Conservation (phyloP, 1,140 invertebrate genomes). For the Apis cerana region DNA sequence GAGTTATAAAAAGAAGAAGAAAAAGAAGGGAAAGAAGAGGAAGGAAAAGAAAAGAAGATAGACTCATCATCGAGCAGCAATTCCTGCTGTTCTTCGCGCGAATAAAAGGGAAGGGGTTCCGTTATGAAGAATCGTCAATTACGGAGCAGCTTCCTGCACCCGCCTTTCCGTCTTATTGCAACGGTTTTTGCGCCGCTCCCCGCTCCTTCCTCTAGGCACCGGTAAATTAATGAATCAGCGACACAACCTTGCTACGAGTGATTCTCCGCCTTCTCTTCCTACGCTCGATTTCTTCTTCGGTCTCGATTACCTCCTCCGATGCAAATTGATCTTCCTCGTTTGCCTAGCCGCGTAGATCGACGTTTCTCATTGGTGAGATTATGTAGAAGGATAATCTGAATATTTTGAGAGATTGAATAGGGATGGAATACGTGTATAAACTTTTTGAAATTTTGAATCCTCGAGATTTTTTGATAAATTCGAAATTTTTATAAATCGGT, state of each 20-base stretch:
- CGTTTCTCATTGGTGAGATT: background rate
- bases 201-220: conserved; percentile 21
- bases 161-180: conserved; percentile 23
- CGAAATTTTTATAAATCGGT: too few species aligned
- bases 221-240: conserved; percentile 48
- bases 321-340: conserved; percentile 23
- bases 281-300: conserved; percentile 1
- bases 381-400: background rate
- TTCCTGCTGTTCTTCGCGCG: background rate
- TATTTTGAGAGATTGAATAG: too few species aligned
- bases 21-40: background rate
- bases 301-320: conserved; percentile 23
- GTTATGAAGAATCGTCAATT: conserved; percentile 46
- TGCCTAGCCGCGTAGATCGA: background rate
- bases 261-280: conserved; percentile 6
- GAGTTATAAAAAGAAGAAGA: background rate
- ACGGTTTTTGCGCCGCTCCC: conserved; percentile 21
- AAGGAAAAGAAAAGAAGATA: background rate
- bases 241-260: conserved; percentile 30
- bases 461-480: too few species aligned
- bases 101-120: conserved; percentile 42
- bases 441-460: too few species aligned
- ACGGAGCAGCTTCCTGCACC: conserved; percentile 35
- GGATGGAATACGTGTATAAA: too few species aligned
- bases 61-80: conserved; percentile 8